Base-by-base conservation (phyloP, 2,113 vertebrate genomes). In the Gallinago undulata region DNA sequence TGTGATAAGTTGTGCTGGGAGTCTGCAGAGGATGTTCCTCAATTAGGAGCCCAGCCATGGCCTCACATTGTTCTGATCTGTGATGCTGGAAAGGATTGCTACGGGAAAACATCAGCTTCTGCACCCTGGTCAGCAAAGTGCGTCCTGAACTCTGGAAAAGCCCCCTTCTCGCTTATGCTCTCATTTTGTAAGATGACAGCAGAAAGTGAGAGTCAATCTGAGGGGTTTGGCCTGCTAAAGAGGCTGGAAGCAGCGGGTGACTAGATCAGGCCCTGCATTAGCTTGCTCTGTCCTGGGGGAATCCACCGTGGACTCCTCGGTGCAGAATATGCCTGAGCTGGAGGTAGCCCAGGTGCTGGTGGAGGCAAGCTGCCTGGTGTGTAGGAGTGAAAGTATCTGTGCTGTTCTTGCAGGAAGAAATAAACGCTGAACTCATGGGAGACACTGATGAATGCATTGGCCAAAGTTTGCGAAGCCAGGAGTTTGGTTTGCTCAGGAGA, bases 231-330 rank as follows among this genome's bases (percentile, higher is more conserved):
- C 30, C 23, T 37, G 45, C 47, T 37, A 8, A 28, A 50, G 41
- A 13, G 48, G 11, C 28, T 70, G 50, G 43, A 56, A 59, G 50
- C 30, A 35, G 16, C 1, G 23, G 51, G 30, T 56, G 62, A 37
- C 41, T n/a, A 35, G n/a, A 24, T 41, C 28, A 78, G 53, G 22
- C 53, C 19, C 67, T 50, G 31, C 0, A 0, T 47, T 16, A 62
- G 7, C 50, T 24, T 41, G 13, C 28, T 48, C 47, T 19, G 6
- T 37, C n/a, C 53, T 55, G 28, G 30, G 16, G 31, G 17, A 39
- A 17, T 22, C 66, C 18, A 4, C 27, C 2, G 1, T 12, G 27
- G 21, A 10, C 53, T 68, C 16, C 28, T 35, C 7, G 0, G 66
- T 41, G 19, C 41, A 31, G 30, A 11, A 7, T 0, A 2, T 6